Base-by-base conservation (phyloP, 2,888 invertebrate genomes). In the Tanypteryx hageni region DNA sequence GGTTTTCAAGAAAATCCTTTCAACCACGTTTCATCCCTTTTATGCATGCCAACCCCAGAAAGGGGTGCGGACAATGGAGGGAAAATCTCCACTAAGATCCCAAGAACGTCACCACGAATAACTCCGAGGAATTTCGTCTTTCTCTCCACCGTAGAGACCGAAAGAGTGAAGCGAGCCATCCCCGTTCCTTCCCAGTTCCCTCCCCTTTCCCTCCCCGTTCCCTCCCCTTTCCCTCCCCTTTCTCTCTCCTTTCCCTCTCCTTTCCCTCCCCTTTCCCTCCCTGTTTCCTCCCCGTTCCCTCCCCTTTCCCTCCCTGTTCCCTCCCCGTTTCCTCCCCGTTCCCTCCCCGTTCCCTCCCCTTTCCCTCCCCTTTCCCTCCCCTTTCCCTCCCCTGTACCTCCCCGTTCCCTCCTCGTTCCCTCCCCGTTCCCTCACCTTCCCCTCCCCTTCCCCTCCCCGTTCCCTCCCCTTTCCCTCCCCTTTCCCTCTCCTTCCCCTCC, bases 81-180 rank as follows among this genome's bases (percentile, higher is more conserved):
- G 76, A 76, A 76, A 76, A 76, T 76, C 76, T 76, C 22, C 76
- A 76, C 27, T 22, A 27, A 76, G 76, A 76, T 76, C 76, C 76
- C 22, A 27, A 22, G 22, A 76, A 76, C 76, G 76, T 76, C 76
- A 76, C 76, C 22, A 76, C 76, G 76, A 76, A 76, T 76, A 27
- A 76, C 76, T 22, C 76, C 27, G 27, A 76, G 76, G 27, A 22
- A 76, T 76, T 76, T 76, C 76, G n/a, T 27, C 76, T 27, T 76
- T 76, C 76, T 76, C 76, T 27, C 76, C 27, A 27, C 76, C 76
- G 7, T 22, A 76, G 76, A 76, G 27, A 76, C 22, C 22, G 22
- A 27, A 76, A 18, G 68, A 68, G 68, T 68, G 68, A 68, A 76
- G 44, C 44, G 44, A 44, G 44, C 57, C 83, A n/a, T 83, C 44